Conservation (phyloP, 2,888 invertebrate genomes). For the Acronicta psi region DNA sequence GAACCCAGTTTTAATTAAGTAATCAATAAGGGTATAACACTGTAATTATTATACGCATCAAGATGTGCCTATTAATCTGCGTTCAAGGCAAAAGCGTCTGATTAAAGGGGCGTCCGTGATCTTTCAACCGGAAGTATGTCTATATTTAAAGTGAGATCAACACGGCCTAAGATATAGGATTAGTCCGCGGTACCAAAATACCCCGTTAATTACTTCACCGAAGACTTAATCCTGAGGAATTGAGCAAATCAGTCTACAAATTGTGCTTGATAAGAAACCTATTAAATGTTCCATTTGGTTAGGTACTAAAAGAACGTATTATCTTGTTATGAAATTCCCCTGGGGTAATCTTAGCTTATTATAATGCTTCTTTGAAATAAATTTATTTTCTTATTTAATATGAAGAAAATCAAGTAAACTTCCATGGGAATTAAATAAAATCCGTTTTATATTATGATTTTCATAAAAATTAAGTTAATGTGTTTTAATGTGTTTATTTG, state of each 20-base stretch:
- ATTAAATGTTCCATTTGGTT: slow-evolving; percentile 12
- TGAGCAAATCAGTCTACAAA: slow-evolving; percentile 11
- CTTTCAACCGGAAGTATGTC: slow-evolving; percentile 6
- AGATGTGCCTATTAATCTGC: slow-evolving; percentile 3
- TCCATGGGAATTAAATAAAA: no score
- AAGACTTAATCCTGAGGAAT: slow-evolving; percentile 21
- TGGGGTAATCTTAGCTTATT: no score
- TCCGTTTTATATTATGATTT: no score
- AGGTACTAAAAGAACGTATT: neutral
- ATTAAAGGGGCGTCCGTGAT: slow-evolving; percentile 9
- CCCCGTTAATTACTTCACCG: slow-evolving; percentile 34
- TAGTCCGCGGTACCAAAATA: slow-evolving; percentile 11
- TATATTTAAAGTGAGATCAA: slow-evolving; percentile 26
- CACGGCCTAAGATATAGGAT: slow-evolving; percentile 34
- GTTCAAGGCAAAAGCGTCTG: neutral
- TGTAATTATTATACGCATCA: neutral
- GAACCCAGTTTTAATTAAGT: neutral
- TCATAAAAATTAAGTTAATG: no score
- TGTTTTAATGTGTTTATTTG: no score
- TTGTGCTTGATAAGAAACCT: slow-evolving; percentile 16
- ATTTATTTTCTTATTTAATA: no score
- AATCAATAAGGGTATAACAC: neutral
- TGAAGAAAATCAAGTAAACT: no score
- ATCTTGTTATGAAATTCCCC: neutral
- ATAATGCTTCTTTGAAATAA: no score